phyloP scores from a whole-genome alignment of 2,113 vertebrate genomes.

The Pituophis catenifer region DNA sequence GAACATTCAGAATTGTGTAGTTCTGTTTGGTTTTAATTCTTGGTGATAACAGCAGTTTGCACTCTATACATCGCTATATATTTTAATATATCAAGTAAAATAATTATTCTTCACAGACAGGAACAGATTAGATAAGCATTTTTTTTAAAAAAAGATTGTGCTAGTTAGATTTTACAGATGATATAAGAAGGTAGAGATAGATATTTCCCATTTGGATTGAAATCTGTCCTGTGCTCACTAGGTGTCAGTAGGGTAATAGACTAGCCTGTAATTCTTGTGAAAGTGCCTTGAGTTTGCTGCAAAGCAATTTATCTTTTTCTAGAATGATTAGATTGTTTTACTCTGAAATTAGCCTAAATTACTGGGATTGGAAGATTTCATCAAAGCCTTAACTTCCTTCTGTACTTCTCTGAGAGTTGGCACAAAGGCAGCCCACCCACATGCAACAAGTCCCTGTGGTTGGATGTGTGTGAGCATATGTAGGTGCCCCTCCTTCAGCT shows the following conservation, averaged over 20 bases:
- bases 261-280: not conserved
- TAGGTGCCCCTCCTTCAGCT: not conserved
- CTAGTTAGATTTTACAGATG: not conserved
- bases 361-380: not conserved
- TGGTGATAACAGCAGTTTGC: not conserved
- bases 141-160: not conserved
- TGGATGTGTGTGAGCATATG: not conserved
- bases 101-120: not conserved
- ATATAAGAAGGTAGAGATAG: not conserved
- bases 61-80: not conserved
- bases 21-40: not conserved
- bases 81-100: not conserved
- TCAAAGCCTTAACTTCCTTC: constrained; percentile 6
- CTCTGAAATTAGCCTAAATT: constrained; percentile 26
- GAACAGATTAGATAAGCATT: not conserved
- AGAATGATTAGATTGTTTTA: not conserved
- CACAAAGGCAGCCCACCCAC: constrained; percentile 14
- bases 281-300: not conserved
- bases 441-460: not conserved
- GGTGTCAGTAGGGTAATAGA: not conserved
- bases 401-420: not conserved
- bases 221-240: not conserved
- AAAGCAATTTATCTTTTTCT: not conserved
- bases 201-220: not conserved
- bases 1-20: not conserved